Percentiles rank a stretch among this genome's conserved stretches.
phyloP scores from a whole-genome alignment of 2,113 vertebrate species.

The Anser brachyrhynchus region DNA sequence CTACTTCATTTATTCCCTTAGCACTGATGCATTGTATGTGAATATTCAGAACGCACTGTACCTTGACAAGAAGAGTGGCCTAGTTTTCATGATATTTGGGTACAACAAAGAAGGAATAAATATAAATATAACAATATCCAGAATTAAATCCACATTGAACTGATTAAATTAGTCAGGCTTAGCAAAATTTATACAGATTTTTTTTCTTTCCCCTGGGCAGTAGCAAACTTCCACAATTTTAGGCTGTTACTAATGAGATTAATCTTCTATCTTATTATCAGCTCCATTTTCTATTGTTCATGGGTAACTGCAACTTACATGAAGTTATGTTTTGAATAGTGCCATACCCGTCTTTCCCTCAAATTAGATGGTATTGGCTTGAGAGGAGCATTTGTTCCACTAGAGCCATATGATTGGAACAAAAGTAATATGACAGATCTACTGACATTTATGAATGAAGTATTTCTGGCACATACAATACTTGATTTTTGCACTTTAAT shows the following conservation, averaged over 20 bases:
- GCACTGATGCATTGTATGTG: neutral
- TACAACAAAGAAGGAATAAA: neutral
- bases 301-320: neutral
- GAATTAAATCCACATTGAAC: neutral
- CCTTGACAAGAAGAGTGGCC: neutral
- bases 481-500: constrained; percentile 55
- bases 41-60: neutral
- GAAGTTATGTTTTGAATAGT: constrained; percentile 1
- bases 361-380: neutral
- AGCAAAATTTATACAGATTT: neutral
- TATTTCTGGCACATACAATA: constrained; percentile 40
- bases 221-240: neutral
- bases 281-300: neutral
- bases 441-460: constrained; percentile 48
- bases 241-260: neutral
- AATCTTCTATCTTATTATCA: neutral
- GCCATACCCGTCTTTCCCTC: neutral
- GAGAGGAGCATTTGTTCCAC: constrained; percentile 22
- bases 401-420: constrained; percentile 18
- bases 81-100: neutral
- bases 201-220: neutral
- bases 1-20: neutral
- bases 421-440: constrained; percentile 55
- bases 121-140: neutral
- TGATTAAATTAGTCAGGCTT: neutral